phyloP scores from a whole-genome alignment of 2,797 vertebrate genomes.

The Tapera naevia region DNA sequence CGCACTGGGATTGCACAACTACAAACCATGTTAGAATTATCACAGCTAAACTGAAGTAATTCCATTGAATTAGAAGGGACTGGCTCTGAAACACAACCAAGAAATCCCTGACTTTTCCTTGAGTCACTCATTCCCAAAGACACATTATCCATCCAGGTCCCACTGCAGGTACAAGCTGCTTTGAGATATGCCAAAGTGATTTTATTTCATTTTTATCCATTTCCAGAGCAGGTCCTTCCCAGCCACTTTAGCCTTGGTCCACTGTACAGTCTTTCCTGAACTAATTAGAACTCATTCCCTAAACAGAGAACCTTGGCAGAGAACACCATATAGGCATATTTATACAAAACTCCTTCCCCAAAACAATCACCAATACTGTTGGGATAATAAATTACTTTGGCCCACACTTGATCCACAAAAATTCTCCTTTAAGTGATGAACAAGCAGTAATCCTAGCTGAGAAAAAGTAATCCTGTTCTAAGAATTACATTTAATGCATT shows the following conservation, averaged over 20 bases:
- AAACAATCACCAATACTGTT: neutral
- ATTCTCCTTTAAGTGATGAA: neutral
- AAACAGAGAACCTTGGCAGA: neutral
- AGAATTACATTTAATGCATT: neutral
- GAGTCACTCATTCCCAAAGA: neutral
- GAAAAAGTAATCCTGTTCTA: neutral
- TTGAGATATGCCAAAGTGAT: neutral
- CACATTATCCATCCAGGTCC: neutral
- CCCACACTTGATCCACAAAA: neutral
- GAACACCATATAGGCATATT: neutral
- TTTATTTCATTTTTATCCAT: rapidly evolving
- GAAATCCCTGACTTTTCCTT: neutral
- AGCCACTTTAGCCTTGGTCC: neutral
- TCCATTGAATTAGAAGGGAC: neutral
- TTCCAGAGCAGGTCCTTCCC: neutral
- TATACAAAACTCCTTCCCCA: neutral
- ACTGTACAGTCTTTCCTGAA: neutral
- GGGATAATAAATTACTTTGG: neutral
- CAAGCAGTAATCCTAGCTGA: neutral
- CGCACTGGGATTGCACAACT: rapidly evolving
- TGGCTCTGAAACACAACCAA: neutral
- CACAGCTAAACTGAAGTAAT: neutral
- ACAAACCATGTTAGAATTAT: neutral
- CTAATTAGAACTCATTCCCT: rapidly evolving
- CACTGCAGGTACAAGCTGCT: neutral